Conservation (phyloP, 2,888 invertebrate species). For the Drosophila mimetica region DNA sequence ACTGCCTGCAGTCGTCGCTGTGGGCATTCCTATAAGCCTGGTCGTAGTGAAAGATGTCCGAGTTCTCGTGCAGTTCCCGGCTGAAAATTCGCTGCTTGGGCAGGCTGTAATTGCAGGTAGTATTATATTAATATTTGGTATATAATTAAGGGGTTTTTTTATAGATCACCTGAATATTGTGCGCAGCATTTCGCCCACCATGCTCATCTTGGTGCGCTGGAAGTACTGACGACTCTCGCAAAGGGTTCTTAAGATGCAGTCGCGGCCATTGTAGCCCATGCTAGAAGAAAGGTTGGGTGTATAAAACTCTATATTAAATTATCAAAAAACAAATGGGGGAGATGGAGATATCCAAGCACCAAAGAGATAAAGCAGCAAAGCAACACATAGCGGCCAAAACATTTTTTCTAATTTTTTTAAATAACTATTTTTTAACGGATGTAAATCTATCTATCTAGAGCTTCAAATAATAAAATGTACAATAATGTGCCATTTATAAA, state of each 20-base stretch:
- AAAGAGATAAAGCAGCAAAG: too few species aligned
- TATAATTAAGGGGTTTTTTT: conserved; percentile 52
- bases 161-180: conserved; percentile 88
- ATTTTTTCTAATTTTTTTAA: too few species aligned
- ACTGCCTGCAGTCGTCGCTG: conserved; percentile 86
- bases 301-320: too few species aligned
- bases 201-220: conserved; percentile 87
- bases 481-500: too few species aligned
- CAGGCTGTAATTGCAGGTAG: conserved; percentile 85
- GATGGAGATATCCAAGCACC: too few species aligned
- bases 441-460: too few species aligned
- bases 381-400: too few species aligned
- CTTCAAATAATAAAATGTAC: too few species aligned
- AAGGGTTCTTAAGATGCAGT: conserved; percentile 89
- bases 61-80: conserved; percentile 88
- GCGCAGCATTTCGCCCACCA: conserved; percentile 89
- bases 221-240: conserved; percentile 91
- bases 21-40: conserved; percentile 87
- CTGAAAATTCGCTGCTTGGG: conserved; percentile 88
- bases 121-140: accelerated
- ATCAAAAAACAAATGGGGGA: not conserved
- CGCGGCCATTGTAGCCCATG: conserved; percentile 90
- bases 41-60: conserved; percentile 88
- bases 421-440: too few species aligned
- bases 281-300: conserved; percentile 86